A percentile compares a stretch with the other conserved stretches of the same genome.
Evolutionary conservation across 1,140 invertebrate species (phyloP).

Genomic region (Bombus sibiricus): DNA sequence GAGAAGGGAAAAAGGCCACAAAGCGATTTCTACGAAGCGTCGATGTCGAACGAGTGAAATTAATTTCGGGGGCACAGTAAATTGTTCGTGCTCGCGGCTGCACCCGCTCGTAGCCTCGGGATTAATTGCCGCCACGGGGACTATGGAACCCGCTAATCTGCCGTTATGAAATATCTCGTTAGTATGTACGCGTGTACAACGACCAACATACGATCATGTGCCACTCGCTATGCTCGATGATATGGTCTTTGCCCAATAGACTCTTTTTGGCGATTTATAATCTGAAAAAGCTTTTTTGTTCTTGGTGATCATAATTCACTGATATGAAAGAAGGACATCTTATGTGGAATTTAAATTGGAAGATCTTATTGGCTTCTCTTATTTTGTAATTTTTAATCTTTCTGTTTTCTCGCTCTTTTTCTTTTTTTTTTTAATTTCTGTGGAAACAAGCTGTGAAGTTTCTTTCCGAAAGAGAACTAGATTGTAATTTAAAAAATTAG

Average conservation of each 20-base stretch:
- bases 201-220: not conserved
- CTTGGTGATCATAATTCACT: not conserved
- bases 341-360: too few relatives aligned
- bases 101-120: slow-evolving; percentile 29
- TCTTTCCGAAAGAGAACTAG: too few relatives aligned
- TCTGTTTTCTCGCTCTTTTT: too few relatives aligned
- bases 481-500: too few relatives aligned
- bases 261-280: not conserved
- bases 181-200: slow-evolving; percentile 20
- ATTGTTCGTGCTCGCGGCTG: slow-evolving; percentile 44
- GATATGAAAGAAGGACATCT: not conserved
- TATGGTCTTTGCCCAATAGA: not conserved
- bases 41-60: slow-evolving; percentile 45
- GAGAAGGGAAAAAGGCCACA: not conserved
- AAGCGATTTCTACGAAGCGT: slow-evolving; percentile 5
- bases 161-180: slow-evolving; percentile 65
- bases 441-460: too few relatives aligned
- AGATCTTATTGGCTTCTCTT: too few relatives aligned
- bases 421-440: too few relatives aligned
- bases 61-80: slow-evolving; percentile 54
- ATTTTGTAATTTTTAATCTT: too few relatives aligned
- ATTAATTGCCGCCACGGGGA: slow-evolving; percentile 60
- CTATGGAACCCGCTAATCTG: slow-evolving; percentile 54
- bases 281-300: not conserved
- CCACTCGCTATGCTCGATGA: not conserved